Percentiles rank a stretch among this genome's conserved stretches.
Evolutionary conservation across 2,797 vertebrate genomes (phyloP).

Genomic region (Helarctos malayanus): DNA sequence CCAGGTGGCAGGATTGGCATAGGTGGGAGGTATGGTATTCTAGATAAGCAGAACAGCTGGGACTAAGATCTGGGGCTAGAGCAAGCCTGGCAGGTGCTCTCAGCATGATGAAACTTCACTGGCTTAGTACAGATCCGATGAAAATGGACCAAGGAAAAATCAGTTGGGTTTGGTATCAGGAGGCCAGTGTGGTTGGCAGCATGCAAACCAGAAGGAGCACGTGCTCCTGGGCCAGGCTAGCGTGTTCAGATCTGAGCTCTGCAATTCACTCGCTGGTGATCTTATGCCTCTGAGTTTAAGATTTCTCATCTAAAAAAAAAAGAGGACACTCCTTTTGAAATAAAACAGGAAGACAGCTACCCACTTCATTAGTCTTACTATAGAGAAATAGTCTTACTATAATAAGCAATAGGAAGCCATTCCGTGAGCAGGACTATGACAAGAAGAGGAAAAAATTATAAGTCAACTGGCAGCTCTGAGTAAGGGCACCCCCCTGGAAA

Average conservation of each 20-base stretch:
- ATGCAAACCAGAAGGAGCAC: background rate
- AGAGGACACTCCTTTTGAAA: background rate
- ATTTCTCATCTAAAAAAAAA: background rate
- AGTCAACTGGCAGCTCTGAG: background rate
- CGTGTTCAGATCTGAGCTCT: background rate
- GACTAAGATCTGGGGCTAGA: background rate
- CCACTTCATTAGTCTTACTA: background rate
- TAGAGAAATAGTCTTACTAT: background rate
- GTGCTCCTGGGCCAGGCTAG: background rate
- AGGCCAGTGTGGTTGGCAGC: background rate
- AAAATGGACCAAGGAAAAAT: background rate
- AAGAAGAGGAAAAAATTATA: background rate
- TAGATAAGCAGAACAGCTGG: conserved; percentile 23
- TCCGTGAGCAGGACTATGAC: background rate
- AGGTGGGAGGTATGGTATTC: background rate
- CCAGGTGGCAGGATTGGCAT: background rate
- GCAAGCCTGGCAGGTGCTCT: conserved; percentile 4
- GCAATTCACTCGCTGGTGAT: background rate
- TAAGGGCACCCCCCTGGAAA: background rate
- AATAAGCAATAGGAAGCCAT: background rate
- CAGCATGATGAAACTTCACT: background rate
- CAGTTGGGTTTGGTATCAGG: background rate
- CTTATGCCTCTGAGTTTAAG: background rate
- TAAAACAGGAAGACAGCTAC: background rate
- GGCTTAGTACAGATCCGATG: background rate